phyloP scores from a whole-genome alignment of 2,797 vertebrate genomes.

The Sebastes vulpes region DNA sequence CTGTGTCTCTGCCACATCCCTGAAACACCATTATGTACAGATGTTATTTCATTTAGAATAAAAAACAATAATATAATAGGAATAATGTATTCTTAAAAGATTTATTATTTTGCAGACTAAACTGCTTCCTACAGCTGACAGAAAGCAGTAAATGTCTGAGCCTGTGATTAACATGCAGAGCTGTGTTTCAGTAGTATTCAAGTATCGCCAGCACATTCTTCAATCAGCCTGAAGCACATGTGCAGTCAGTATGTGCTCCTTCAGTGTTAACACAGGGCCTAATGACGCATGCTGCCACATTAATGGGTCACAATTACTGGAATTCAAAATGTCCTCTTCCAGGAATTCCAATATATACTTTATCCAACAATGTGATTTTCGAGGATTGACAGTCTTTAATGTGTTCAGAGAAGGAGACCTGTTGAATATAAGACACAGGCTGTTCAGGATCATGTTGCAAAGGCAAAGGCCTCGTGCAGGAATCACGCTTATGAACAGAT shows the following conservation, averaged over 20 bases:
- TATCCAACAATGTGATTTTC: neutral
- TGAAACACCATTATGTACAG: neutral
- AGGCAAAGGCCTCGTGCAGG: neutral
- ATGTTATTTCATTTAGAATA: neutral
- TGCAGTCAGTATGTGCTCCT: constrained; percentile 1
- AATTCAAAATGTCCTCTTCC: neutral
- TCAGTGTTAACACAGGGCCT: neutral
- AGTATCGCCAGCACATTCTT: neutral
- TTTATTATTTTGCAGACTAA: neutral
- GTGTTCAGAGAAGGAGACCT: neutral
- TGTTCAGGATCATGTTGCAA: neutral
- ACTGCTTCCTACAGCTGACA: neutral
- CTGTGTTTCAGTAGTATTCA: constrained; percentile 12
- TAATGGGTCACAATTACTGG: neutral
- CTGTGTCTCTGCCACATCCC: neutral
- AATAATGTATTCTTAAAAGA: neutral
- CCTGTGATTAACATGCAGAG: constrained; percentile 42
- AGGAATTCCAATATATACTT: neutral
- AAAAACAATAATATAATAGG: neutral
- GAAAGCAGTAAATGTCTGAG: neutral
- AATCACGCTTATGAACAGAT: neutral
- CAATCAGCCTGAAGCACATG: constrained; percentile 31
- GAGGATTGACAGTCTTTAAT: neutral
- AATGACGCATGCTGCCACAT: constrained; percentile 14
- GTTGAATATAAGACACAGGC: neutral